Conservation (phyloP, 92 coral and sea anemone genomes). For the Actinernus sp. region DNA sequence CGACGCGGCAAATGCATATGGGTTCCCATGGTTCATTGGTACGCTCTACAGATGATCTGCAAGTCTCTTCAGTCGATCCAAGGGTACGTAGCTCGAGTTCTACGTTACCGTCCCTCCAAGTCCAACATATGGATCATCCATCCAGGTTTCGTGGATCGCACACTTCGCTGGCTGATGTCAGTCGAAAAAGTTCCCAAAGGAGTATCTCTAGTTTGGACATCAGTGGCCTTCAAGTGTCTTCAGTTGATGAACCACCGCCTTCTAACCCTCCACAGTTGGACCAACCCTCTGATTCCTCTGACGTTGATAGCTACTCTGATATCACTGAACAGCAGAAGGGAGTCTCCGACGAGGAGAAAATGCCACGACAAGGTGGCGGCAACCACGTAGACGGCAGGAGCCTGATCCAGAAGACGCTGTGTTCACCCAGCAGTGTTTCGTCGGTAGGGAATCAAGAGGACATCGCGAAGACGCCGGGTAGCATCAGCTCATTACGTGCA, state of each 20-base stretch:
- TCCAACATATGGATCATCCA: too few species aligned
- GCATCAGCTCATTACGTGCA: constrained; percentile 52
- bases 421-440: constrained; percentile 10
- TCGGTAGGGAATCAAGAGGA: constrained; percentile 25
- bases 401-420: constrained; percentile 12
- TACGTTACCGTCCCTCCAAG: too few species aligned
- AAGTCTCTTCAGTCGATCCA: constrained; percentile 1
- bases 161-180: constrained; percentile 9
- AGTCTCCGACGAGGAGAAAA: not conserved
- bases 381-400: not conserved
- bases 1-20: constrained; percentile 4
- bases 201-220: constrained; percentile 35
- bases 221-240: constrained; percentile 44
- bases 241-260: constrained; percentile 59
- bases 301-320: constrained; percentile 89
- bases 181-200: constrained; percentile 29
- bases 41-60: constrained; percentile 29
- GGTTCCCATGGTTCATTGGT: constrained; percentile 23
- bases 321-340: constrained; percentile 50
- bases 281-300: constrained; percentile 52
- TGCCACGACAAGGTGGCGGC: constrained; percentile 2
- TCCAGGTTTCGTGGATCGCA: constrained; percentile 27
- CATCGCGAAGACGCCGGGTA: constrained; percentile 51
- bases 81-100: not conserved
- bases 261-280: not conserved